Percentiles rank a stretch among this genome's conserved stretches.
Evolutionary conservation across 2,113 vertebrate species (phyloP).

Genomic region (Bungarus multicinctus): DNA sequence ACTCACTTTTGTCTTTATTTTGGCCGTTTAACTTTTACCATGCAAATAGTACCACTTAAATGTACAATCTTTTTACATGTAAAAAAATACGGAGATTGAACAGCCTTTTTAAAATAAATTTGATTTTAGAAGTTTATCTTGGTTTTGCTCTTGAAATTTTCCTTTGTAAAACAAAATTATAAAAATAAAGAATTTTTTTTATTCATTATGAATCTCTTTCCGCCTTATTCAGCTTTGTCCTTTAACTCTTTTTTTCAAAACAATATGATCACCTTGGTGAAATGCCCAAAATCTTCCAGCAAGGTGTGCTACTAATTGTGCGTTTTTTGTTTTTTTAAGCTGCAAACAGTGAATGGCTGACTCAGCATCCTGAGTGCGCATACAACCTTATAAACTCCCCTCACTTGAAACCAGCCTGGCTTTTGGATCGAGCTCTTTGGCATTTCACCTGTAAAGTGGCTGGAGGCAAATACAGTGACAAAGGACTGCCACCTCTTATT

Average conservation of each 20-base stretch:
- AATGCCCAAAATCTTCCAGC: neutral
- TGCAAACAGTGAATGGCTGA: constrained; percentile 82
- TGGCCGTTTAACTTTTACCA: neutral
- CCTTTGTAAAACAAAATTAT: neutral
- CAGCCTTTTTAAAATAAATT: neutral
- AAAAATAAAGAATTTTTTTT: neutral
- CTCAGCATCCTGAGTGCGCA: constrained; percentile 82
- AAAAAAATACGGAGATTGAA: neutral
- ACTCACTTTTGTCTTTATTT: neutral
- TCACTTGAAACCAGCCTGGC: constrained; percentile 86
- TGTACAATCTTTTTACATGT: neutral
- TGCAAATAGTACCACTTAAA: neutral
- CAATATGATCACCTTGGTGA: neutral
- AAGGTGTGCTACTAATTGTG: neutral
- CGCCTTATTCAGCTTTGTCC: neutral
- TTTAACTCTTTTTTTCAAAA: neutral
- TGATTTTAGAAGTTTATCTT: neutral
- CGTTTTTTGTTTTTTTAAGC: constrained; percentile 62
- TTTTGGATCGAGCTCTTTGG: constrained; percentile 86
- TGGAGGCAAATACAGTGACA: constrained; percentile 72
- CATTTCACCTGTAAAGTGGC: constrained; percentile 78
- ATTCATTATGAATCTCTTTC: neutral
- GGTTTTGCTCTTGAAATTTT: neutral
- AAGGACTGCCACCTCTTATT: constrained; percentile 75
- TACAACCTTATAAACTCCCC: constrained; percentile 89